Evolutionary conservation across 2,113 vertebrate species (phyloP).

Genomic region (Gnathonemus echidnorhynchus): DNA sequence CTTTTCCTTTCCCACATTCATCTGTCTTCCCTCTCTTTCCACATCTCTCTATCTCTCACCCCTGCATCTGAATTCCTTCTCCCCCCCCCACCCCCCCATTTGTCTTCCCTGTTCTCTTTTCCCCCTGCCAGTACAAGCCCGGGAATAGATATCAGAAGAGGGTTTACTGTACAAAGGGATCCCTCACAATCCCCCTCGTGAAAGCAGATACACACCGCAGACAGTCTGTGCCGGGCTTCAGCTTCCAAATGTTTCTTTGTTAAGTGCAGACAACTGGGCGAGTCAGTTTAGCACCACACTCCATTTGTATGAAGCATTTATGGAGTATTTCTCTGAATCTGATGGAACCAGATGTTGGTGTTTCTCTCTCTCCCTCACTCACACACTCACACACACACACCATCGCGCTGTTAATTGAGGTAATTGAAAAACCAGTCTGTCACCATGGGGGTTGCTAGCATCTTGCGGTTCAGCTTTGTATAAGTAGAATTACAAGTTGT

Average conservation of each 20-base stretch:
- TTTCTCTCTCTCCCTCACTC: neutral
- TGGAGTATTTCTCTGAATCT: neutral
- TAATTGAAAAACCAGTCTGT: conserved; percentile 9
- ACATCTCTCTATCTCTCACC: neutral
- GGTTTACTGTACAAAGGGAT: neutral
- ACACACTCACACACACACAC: neutral
- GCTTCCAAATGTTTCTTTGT: neutral
- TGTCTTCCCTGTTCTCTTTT: neutral
- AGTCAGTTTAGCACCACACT: neutral
- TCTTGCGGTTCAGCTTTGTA: neutral
- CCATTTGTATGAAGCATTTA: neutral
- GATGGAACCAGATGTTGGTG: neutral
- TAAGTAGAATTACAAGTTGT: neutral
- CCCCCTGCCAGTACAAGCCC: neutral
- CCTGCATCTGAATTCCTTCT: neutral
- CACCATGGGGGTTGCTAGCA: neutral
- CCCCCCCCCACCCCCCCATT: neutral
- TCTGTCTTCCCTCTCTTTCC: neutral
- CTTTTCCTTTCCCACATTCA: neutral
- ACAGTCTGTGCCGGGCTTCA: neutral
- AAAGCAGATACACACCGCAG: neutral
- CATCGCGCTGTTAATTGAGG: conserved; percentile 7
- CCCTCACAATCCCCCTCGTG: neutral
- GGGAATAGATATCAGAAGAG: neutral
- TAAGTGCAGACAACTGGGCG: neutral